Evolutionary conservation across 2,888 invertebrate genomes (phyloP).

Genomic region (Drosophila lutescens): DNA sequence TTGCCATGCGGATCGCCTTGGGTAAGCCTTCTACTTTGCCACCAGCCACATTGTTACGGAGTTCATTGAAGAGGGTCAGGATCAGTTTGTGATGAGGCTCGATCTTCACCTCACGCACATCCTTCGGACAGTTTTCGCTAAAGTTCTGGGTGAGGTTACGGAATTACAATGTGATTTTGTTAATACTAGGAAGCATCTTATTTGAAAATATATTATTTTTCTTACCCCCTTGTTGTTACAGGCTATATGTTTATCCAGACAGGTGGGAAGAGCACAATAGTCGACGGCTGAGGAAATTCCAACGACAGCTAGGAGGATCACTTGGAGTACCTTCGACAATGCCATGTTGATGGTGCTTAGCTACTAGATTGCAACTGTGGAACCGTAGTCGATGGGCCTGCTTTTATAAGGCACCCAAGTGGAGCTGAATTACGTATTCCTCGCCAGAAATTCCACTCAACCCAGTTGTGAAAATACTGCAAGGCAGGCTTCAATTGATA

Average conservation of each 20-base stretch:
- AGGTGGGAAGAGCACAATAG: conserved; percentile 63
- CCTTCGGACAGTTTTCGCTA: conserved; percentile 53
- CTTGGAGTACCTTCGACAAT: neutral
- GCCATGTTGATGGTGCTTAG: conserved; percentile 8
- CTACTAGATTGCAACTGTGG: neutral
- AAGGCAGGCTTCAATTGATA: neutral
- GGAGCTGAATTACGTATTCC: neutral
- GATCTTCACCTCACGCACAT: conserved; percentile 48
- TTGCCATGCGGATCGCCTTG: conserved; percentile 68
- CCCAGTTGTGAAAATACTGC: neutral
- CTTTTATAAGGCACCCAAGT: neutral
- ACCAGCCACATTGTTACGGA: conserved; percentile 64
- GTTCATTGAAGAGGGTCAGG: conserved; percentile 56
- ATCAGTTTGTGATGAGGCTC: conserved; percentile 56
- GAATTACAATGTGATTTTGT: no score
- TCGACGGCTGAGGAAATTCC: conserved; percentile 40
- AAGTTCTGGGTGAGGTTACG: conserved; percentile 22
- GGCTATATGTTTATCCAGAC: conserved; percentile 66
- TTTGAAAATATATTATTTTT: no score
- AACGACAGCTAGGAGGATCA: neutral
- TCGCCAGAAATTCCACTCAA: neutral
- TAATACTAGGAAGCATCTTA: no score
- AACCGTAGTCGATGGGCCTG: neutral
- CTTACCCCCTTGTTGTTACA: conserved; percentile 67
- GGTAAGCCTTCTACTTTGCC: conserved; percentile 51